A percentile compares a stretch with the other conserved stretches of the same genome.
Evolutionary conservation across 23 tunicate genomes (phyloP).

Genomic region (Styela clava): DNA sequence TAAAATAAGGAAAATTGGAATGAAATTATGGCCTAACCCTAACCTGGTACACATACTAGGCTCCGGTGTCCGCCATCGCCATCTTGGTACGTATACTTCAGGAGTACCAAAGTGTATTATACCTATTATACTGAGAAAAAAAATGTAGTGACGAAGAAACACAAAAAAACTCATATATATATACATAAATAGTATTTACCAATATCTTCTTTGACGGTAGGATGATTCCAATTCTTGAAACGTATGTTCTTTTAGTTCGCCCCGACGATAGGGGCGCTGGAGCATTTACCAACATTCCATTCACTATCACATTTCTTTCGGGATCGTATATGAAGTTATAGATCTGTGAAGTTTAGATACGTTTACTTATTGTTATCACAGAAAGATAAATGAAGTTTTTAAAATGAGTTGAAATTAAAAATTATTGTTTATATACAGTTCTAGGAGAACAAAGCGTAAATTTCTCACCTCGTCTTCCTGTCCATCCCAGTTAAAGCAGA

Average conservation of each 20-base stretch:
- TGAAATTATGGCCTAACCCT: too few species aligned
- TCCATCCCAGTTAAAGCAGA: conserved; percentile 86
- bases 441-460: background rate
- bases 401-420: too few species aligned
- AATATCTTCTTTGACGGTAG: conserved; percentile 7
- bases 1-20: too few species aligned
- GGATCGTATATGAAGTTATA: conserved; percentile 60
- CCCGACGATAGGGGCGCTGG: conserved; percentile 26
- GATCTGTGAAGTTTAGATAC: conserved; percentile 21
- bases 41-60: too few species aligned
- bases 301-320: conserved; percentile 29
- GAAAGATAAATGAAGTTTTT: too few species aligned
- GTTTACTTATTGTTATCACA: background rate
- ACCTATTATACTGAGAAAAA: too few species aligned
- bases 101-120: too few species aligned
- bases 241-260: conserved; percentile 41
- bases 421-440: background rate
- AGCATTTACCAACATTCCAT: conserved; percentile 43
- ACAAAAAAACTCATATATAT: too few species aligned
- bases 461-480: conserved; percentile 44
- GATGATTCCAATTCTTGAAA: conserved; percentile 33
- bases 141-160: too few species aligned
- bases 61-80: too few species aligned
- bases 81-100: too few species aligned
- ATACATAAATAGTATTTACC: too few species aligned